Evolutionary conservation across 2,797 vertebrate species (phyloP).

Genomic region (Dryobates pubescens): DNA sequence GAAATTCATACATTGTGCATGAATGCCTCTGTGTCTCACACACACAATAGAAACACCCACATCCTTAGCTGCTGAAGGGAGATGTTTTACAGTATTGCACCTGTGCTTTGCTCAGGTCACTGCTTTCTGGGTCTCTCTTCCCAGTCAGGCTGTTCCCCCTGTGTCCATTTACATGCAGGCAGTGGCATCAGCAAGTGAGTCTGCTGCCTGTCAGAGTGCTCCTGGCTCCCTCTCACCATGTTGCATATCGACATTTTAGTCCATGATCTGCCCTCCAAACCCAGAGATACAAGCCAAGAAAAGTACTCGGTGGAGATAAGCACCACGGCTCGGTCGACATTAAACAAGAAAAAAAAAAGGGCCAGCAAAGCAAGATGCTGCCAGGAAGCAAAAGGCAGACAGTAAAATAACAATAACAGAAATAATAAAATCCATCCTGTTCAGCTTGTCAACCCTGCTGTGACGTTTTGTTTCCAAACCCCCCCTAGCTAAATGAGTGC

Average conservation of each 20-base stretch:
- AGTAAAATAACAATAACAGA: neutral
- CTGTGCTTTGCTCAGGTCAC: neutral
- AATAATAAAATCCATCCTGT: neutral
- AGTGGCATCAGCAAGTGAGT: neutral
- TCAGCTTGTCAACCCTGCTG: neutral
- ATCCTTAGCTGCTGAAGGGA: neutral
- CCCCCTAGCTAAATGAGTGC: constrained; percentile 30
- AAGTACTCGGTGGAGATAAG: constrained; percentile 11
- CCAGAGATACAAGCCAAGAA: constrained; percentile 14
- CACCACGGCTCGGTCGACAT: neutral
- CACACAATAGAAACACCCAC: constrained; percentile 25
- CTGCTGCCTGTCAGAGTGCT: constrained; percentile 5
- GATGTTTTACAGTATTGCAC: neutral
- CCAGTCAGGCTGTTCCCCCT: neutral
- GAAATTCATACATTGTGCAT: constrained; percentile 8
- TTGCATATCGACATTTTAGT: constrained; percentile 35
- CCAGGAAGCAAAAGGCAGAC: neutral
- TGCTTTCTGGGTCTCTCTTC: neutral
- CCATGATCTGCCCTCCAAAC: constrained; percentile 17
- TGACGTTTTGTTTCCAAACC: constrained; percentile 47
- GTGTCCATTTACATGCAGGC: neutral
- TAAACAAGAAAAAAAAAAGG: neutral
- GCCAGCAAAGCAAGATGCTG: neutral
- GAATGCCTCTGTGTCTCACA: neutral
- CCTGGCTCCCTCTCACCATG: constrained; percentile 28